Conservation (phyloP, 2,888 invertebrate species). For the Agapetus fuscipes region DNA sequence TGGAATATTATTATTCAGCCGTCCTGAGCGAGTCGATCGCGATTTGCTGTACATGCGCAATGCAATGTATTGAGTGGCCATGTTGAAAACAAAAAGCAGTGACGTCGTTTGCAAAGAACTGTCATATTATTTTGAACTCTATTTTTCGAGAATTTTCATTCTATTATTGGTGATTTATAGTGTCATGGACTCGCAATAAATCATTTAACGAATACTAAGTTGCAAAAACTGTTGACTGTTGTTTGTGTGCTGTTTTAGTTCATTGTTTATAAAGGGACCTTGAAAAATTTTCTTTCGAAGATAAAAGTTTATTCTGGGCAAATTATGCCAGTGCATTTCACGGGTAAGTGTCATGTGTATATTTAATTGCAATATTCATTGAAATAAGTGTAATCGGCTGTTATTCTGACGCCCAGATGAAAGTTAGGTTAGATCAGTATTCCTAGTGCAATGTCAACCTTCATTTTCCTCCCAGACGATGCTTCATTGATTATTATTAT, state of each 20-base stretch:
- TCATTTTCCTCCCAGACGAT: too few relatives aligned
- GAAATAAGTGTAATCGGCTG: too few relatives aligned
- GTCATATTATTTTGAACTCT: constrained; percentile 10
- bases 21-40: constrained; percentile 1
- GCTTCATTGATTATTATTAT: too few relatives aligned
- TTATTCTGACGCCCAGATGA: too few relatives aligned
- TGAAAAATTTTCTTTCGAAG: constrained; percentile 16
- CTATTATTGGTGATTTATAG: too few relatives aligned
- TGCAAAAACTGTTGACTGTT: constrained; percentile 5
- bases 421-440: constrained; percentile 15
- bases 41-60: constrained; percentile 8
- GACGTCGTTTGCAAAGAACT: constrained; percentile 15
- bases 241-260: constrained; percentile 6
- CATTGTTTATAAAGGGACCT: constrained; percentile 19
- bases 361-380: too few relatives aligned
- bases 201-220: too few relatives aligned
- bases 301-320: constrained; percentile 7
- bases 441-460: too few relatives aligned
- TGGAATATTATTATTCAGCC: too few relatives aligned
- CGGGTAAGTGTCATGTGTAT: constrained; percentile 13
- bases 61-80: constrained; percentile 16
- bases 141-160: neutral
- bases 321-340: constrained; percentile 7
- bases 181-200: too few relatives aligned
- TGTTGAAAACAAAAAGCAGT: constrained; percentile 22